A percentile compares a stretch with the other conserved stretches of the same genome.
Evolutionary conservation across 2,888 invertebrate species (phyloP).

Genomic region (Acrobasis repandana): DNA sequence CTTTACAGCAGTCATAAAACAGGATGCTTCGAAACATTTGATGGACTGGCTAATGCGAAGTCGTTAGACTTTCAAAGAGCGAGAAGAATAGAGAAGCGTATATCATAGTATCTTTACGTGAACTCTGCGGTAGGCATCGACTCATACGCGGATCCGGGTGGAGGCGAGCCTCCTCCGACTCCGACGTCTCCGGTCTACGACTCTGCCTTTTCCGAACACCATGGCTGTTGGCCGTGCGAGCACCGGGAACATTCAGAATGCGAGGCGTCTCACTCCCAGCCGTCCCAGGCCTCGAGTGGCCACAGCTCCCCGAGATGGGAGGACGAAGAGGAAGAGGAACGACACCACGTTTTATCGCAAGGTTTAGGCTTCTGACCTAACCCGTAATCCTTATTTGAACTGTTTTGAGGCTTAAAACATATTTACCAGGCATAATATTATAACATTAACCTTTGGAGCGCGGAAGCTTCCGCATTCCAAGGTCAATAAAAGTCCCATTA

Average conservation of each 20-base stretch:
- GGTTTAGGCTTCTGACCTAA: slow-evolving; percentile 57
- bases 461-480: no score
- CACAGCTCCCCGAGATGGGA: slow-evolving; percentile 77
- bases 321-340: slow-evolving; percentile 71
- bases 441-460: no score
- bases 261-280: slow-evolving; percentile 63
- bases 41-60: slow-evolving; percentile 21
- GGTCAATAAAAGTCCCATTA: no score
- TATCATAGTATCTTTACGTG: not conserved
- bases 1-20: slow-evolving; percentile 39
- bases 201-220: slow-evolving; percentile 78
- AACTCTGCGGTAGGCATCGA: slow-evolving; percentile 70
- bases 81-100: not conserved
- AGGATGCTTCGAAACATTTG: slow-evolving; percentile 10
- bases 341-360: slow-evolving; percentile 71
- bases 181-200: slow-evolving; percentile 78
- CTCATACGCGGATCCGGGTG: slow-evolving; percentile 75
- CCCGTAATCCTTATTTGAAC: slow-evolving; percentile 35
- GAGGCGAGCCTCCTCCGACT: slow-evolving; percentile 73
- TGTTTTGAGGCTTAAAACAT: slow-evolving; percentile 29
- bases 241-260: slow-evolving; percentile 67
- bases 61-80: not conserved
- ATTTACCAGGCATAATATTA: no score
- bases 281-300: slow-evolving; percentile 73
- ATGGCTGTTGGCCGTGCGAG: slow-evolving; percentile 77